phyloP scores from a whole-genome alignment of 2,113 vertebrate genomes.

The Pelodiscus sinensis region DNA sequence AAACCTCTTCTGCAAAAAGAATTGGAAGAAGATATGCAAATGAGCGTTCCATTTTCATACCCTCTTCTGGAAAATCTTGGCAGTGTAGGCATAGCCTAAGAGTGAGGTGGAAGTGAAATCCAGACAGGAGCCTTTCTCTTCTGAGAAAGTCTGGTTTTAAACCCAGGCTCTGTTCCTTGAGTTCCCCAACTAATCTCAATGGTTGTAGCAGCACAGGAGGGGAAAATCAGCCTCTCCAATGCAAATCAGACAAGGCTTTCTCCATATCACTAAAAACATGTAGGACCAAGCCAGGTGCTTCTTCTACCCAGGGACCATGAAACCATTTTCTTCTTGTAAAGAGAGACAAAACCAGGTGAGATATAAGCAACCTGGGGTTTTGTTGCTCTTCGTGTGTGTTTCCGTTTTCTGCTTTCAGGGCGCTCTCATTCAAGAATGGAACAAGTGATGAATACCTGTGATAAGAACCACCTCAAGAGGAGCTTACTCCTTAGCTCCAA shows the following conservation, averaged over 20 bases:
- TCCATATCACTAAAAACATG: neutral
- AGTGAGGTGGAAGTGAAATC: slow-evolving; percentile 62
- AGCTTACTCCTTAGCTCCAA: neutral
- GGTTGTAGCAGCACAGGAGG: slow-evolving; percentile 68
- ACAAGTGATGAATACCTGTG: neutral
- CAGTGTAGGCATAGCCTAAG: neutral
- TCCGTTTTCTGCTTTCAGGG: neutral
- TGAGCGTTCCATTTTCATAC: too few species aligned
- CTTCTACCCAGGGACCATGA: neutral
- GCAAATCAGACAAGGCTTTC: slow-evolving; percentile 60
- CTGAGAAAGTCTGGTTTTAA: slow-evolving; percentile 63
- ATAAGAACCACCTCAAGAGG: fast-evolving
- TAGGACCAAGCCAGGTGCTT: neutral
- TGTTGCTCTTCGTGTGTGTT: neutral
- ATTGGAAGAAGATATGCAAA: too few species aligned
- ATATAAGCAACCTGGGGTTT: neutral
- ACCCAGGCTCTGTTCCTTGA: slow-evolving; percentile 51
- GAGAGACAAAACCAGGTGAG: neutral
- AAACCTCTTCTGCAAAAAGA: too few species aligned
- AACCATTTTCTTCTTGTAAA: neutral
- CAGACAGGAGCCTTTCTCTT: slow-evolving; percentile 37
- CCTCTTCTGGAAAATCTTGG: too few species aligned
- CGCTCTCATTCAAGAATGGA: neutral
- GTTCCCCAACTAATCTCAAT: slow-evolving; percentile 67
- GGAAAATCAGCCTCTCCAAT: slow-evolving; percentile 64